Evolutionary conservation across 1,140 invertebrate species (phyloP).

Genomic region (Rhysida immarginata): DNA sequence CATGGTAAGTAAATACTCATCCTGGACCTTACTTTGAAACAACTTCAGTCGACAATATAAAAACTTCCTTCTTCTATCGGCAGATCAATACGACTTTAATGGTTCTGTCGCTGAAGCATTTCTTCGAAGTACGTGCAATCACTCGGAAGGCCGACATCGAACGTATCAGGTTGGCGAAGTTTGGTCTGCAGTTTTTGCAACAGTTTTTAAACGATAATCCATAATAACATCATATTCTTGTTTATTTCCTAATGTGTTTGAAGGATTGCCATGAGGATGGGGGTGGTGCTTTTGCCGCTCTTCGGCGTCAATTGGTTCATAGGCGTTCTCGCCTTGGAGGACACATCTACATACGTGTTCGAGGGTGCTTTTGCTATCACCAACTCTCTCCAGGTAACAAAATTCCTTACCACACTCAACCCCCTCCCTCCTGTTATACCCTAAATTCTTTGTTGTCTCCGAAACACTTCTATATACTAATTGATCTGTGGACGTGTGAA

Average conservation of each 20-base stretch:
- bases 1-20: constrained; percentile 35
- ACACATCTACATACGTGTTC: constrained; percentile 40
- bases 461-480: no score
- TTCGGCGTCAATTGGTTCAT: constrained; percentile 50
- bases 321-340: constrained; percentile 51
- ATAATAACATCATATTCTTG: no score
- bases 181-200: no score
- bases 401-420: no score
- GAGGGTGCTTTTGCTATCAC: constrained; percentile 31
- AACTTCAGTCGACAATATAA: no score
- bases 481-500: no score
- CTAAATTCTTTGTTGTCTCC: no score
- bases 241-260: no score
- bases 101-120: constrained; percentile 26
- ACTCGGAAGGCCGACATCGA: constrained; percentile 18
- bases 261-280: constrained; percentile 39
- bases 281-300: constrained; percentile 40
- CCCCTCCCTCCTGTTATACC: no score
- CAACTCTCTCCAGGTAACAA: constrained; percentile 23
- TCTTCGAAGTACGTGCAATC: constrained; percentile 14
- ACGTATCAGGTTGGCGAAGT: constrained; percentile 12
- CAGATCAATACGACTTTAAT: constrained; percentile 33
- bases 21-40: no score
- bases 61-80: constrained; percentile 14
- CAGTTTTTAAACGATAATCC: no score